phyloP scores from a whole-genome alignment of 2,797 vertebrate genomes.

The Cossypha heuglini region DNA sequence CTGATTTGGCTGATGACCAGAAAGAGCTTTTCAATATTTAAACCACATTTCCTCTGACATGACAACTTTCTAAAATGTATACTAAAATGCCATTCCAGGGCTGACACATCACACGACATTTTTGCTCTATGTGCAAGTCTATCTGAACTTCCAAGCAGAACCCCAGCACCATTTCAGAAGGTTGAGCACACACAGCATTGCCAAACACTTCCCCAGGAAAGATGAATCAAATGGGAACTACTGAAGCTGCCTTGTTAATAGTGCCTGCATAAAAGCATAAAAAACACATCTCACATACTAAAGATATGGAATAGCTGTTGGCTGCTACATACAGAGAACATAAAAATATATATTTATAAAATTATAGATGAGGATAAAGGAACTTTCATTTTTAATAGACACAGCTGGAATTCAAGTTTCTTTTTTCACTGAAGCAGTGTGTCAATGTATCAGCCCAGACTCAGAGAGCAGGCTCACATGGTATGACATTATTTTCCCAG shows the following conservation, averaged over 20 bases:
- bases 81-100: not conserved
- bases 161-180: not conserved
- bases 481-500: not conserved
- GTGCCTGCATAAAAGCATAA: not conserved
- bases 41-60: not conserved
- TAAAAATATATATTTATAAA: not conserved
- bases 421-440: not conserved
- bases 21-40: not conserved
- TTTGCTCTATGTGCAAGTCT: not conserved
- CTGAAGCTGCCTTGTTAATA: not conserved
- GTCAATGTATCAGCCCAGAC: not conserved
- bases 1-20: not conserved
- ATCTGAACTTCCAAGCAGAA: not conserved
- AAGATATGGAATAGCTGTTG: not conserved
- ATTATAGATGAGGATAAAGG: not conserved
- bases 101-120: accelerated
- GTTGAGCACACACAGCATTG: not conserved
- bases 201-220: not conserved
- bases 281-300: not conserved
- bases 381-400: not conserved
- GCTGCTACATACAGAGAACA: not conserved
- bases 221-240: not conserved
- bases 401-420: not conserved
- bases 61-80: not conserved
- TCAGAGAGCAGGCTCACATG: not conserved